Evolutionary conservation across 2,797 vertebrate species (phyloP), one percentile per base, ranked within the genome.

Genomic region (Melanogrammus aeglefinus): DNA sequence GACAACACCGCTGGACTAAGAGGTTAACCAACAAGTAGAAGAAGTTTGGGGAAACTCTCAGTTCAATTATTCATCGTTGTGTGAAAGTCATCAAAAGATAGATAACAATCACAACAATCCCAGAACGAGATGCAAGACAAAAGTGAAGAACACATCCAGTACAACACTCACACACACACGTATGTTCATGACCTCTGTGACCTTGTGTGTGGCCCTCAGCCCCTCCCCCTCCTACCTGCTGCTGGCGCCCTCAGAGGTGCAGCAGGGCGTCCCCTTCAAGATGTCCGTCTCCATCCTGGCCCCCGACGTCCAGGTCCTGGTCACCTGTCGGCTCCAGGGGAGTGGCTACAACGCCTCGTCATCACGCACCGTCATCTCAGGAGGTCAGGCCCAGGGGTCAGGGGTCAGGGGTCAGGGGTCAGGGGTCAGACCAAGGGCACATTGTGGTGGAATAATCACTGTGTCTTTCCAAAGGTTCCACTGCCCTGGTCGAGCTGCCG

Each of bases 271-370:
- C 76, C 88, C 86, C 0, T 76, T 75, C 0, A 70, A 82, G 0
- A 1, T 94, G 5, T 87, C 89, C 0, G 79, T 94, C 80, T 86
- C 87, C 41, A n/a, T 93, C 76, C 87, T 94, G 70, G 70, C 41
- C 4, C 0, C 39, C n/a, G 2, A 66, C 29, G 80, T 82, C 0
- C 2, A 73, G 0, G 78, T 93, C 78, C 16, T 1, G 0, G 90
- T 93, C 0, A 83, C 78, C 0, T 88, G 87, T 80, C 78, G 80
- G 35, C 83, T 94, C 16, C 0, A 79, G 0, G 41, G 79, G 0
- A 81, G 69, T 3, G 57, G 78, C 1, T 4, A 92, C 47, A 0
- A 74, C 29, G 16, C 21, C 1, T 5, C 18, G 18, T 5, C 51
- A 6, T 6, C 51, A 33, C 31, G 31, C 5, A 6, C 6, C 4